Evolutionary conservation across 2,888 invertebrate species (phyloP), one percentile per base, ranked within the genome.

Genomic region (Drymonia ruficornis): DNA sequence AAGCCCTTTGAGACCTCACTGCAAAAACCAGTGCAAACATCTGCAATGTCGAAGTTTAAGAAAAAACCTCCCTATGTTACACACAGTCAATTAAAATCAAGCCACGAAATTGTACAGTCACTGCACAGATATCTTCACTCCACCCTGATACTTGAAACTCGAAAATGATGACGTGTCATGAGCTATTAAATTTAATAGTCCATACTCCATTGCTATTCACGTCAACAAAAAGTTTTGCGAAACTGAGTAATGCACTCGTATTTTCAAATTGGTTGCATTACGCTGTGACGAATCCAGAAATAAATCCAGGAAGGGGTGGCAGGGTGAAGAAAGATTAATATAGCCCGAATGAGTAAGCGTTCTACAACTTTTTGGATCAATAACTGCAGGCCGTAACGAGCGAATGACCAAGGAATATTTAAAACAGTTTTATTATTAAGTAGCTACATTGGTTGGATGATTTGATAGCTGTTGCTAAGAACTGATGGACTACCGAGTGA

Each of bases 271-370:
- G 74, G 71, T 74, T 70, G 63, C 79, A 80, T 82, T 80, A 83
- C 73, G 69, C 75, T 77, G 83, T 83, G 80, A 80, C 87, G 82
- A 85, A 83, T 83, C 71, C 65, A 59, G 74, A 69, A 78, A 80
- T 78, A 77, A 81, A 80, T 77, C 74, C 69, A 68, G 61, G 69
- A 76, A 76, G 78, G 87, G 79, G 75, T 71, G 63, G 61, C 52
- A 55, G 59, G 71, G 70, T 74, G 70, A 57, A 61, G 56, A 59
- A 73, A 81, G 84, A 87, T 87, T 87, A 82, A 90, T 89, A 77
- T 66, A 74, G 63, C 61, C 59, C 40, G 66, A 65, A 68, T 90
- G 89, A 90, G 74, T 78, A 65, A 63, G 85, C 87, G 64, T 77
- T 83, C 67, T 68, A 60, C 46, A 72, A 74, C 59, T 76, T 78